Base-by-base conservation (phyloP, 2,888 invertebrate genomes). In the Tryphoninae sp. region DNA sequence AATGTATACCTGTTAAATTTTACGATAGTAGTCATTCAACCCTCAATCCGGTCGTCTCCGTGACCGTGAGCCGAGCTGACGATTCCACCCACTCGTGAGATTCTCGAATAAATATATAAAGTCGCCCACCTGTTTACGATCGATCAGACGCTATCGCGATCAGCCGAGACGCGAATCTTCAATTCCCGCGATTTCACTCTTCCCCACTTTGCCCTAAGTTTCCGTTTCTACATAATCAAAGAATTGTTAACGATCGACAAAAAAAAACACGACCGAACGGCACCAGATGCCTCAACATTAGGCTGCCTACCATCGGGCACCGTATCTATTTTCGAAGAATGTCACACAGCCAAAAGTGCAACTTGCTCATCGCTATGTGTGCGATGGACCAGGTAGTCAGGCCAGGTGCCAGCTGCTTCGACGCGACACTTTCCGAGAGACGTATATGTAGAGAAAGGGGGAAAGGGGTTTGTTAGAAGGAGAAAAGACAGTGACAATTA, bases 271-370 rank as follows among this genome's bases (percentile, higher is more conserved):
- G 8, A 26, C 8, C 42, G 9, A 59, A 22, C 23, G 42, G 33
- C 23, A 51, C 19, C 26, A 59, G 45, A 13, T 55, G 49, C 53
- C 33, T 33, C 33, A 33, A 33, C 33, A 6, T 33, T 33, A 33
- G 8, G 53, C 42, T 45, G 19, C 2, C 53, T 26, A 33, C 42
- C 61, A 42, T 85, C 85, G 86, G 87, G 87, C 87, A 88, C 86
- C 86, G 76, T 51, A 85, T 89, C 89, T 90, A 90, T 90, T 91
- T 89, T 89, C 86, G 88, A 88, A 88, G 86, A 89, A 89, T 88
- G 88, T 89, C 87, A 86, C 84, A 85, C 79, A 78, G 89, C 89
- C 88, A 89, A 89, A 88, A 88, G 87, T 86, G 83, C 85, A 84
- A 74, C 75, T 82, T 76, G 81, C 78, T 78, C 62, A 23, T 76